phyloP scores from a whole-genome alignment of 1,140 invertebrate genomes.

The Homalodisca vitripennis region DNA sequence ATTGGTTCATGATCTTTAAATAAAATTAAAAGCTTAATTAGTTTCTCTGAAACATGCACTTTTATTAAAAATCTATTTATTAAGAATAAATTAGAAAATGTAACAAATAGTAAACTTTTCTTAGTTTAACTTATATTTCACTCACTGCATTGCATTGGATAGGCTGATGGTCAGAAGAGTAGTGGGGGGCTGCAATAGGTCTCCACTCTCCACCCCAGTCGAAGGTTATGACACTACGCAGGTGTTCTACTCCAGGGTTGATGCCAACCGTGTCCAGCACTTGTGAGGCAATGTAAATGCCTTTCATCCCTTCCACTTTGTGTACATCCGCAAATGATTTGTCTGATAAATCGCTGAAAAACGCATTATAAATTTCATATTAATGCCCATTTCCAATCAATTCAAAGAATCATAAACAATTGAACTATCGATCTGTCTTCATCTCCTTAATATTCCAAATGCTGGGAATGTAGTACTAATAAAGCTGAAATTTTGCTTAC shows the following conservation, averaged over 20 bases:
- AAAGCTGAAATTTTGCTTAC: too few relatives aligned
- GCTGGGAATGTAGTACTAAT: too few relatives aligned
- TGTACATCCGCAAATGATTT: conserved; percentile 88
- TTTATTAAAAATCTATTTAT: background rate
- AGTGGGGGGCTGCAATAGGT: conserved; percentile 62
- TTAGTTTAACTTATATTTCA: conserved; percentile 18
- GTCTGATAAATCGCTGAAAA: conserved; percentile 73
- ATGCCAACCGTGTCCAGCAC: conserved; percentile 51
- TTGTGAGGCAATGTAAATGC: conserved; percentile 88
- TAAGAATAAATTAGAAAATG: too few relatives aligned
- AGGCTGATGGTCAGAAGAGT: conserved; percentile 63
- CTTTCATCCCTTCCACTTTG: conserved; percentile 80
- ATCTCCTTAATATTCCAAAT: too few relatives aligned
- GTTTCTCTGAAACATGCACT: background rate
- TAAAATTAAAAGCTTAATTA: background rate
- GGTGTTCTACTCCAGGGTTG: conserved; percentile 65
- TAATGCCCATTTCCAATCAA: too few relatives aligned
- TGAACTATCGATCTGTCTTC: too few relatives aligned
- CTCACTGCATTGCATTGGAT: conserved; percentile 60
- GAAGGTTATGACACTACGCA: conserved; percentile 81
- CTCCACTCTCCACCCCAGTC: conserved; percentile 86
- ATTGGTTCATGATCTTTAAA: background rate
- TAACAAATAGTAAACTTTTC: too few relatives aligned
- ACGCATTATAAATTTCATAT: too few relatives aligned
- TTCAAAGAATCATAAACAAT: too few relatives aligned